Evolutionary conservation across 2,113 vertebrate species (phyloP).

Genomic region (Plectropomus leopardus): DNA sequence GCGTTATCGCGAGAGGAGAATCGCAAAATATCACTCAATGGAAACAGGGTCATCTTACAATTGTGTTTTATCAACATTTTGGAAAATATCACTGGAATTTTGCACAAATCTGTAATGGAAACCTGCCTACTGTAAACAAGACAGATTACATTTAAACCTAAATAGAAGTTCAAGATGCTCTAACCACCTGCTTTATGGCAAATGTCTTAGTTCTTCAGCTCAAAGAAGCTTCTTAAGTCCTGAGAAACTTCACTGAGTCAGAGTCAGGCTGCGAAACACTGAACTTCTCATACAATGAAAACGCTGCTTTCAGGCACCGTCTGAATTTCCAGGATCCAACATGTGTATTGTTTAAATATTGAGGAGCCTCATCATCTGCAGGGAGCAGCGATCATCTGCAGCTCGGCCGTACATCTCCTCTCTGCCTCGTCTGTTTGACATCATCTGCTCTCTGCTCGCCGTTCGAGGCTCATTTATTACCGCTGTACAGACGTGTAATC

Average conservation of each 20-base stretch:
- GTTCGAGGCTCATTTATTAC: constrained; percentile 54
- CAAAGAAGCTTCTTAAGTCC: background rate
- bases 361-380: constrained; percentile 14
- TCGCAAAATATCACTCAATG: no score
- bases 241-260: background rate
- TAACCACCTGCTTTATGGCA: background rate
- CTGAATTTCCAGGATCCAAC: constrained; percentile 19
- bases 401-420: constrained; percentile 32
- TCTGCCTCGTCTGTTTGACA: constrained; percentile 21
- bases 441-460: constrained; percentile 8
- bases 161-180: background rate
- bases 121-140: no score
- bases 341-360: constrained; percentile 44
- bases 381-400: constrained; percentile 15
- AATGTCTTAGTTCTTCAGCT: background rate
- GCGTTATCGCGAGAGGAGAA: no score
- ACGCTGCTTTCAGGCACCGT: background rate
- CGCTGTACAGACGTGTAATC: constrained; percentile 54
- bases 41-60: no score
- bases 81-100: no score
- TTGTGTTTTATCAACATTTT: no score
- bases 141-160: background rate
- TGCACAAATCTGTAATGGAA: no score
- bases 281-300: constrained; percentile 4
- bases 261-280: background rate